These are phyloP conservation scores for Diadophis punctatus DNA, from an alignment of 2,113 vertebrate genomes.

Conservation along the genomic window DNA sequence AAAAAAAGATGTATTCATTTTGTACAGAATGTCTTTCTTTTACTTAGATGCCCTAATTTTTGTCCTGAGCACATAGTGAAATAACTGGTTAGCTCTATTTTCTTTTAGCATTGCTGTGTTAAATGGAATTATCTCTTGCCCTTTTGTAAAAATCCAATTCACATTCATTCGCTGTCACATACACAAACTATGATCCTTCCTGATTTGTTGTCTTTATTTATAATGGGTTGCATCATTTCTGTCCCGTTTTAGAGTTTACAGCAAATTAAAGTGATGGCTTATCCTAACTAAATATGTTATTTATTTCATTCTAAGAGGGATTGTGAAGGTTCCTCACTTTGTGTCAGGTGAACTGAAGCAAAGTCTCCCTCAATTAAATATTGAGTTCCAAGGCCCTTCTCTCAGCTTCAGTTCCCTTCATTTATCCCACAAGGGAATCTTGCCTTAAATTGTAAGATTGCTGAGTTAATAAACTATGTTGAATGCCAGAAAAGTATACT, in stretches of 20 bases:
- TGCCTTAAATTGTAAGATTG: background rate
- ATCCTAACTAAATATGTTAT: background rate
- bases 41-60: constrained; percentile 43
- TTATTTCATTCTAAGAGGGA: constrained; percentile 32
- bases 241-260: constrained; percentile 44
- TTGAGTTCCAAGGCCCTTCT: constrained; percentile 17
- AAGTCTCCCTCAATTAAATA: background rate
- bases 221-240: constrained; percentile 42
- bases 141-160: constrained; percentile 40
- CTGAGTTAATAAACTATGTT: background rate
- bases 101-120: constrained; percentile 45
- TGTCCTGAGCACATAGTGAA: constrained; percentile 39
- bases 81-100: constrained; percentile 42
- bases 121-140: constrained; percentile 25
- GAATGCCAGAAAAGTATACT: background rate
- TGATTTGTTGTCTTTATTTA: constrained; percentile 22
- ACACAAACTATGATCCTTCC: constrained; percentile 6
- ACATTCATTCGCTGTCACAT: background rate
- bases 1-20: constrained; percentile 44
- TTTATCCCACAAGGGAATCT: background rate
- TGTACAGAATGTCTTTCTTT: constrained; percentile 64
- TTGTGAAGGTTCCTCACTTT: constrained; percentile 21
- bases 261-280: constrained; percentile 48
- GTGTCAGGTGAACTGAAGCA: constrained; percentile 20
- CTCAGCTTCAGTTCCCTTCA: background rate